phyloP scores from a whole-genome alignment of 2,113 vertebrate species.

The Pangasianodon gigas region DNA sequence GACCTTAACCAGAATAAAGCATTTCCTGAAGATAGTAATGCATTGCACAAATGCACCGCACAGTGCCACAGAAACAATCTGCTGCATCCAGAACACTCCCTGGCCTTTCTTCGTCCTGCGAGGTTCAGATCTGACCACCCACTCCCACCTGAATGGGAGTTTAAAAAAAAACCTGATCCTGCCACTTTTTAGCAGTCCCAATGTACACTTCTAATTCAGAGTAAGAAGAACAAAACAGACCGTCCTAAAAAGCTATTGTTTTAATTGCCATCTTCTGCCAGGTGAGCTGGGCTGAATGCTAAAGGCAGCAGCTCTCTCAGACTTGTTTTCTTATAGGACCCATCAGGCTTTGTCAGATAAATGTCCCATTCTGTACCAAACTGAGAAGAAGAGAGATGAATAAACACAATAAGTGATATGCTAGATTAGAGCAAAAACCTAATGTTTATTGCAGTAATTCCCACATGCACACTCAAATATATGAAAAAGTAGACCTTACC shows the following conservation, averaged over 20 bases:
- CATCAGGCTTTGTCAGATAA: constrained; percentile 84
- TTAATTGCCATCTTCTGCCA: constrained; percentile 64
- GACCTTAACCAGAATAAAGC: not conserved
- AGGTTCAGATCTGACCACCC: not conserved
- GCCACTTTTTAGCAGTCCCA: not conserved
- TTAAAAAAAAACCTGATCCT: not conserved
- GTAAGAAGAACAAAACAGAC: not conserved
- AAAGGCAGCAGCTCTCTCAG: constrained; percentile 82
- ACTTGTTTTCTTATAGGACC: constrained; percentile 78
- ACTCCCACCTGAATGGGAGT: not conserved
- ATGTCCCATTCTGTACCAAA: constrained; percentile 85
- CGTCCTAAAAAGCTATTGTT: not conserved
- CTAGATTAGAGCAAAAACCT: not conserved
- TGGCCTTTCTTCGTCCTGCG: not conserved
- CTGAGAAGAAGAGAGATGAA: constrained; percentile 61
- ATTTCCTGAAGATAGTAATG: not conserved
- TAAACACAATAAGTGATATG: not conserved
- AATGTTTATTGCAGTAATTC: not conserved
- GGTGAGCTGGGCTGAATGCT: constrained; percentile 81
- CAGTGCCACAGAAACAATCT: not conserved
- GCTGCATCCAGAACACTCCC: not conserved
- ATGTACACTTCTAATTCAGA: not conserved
- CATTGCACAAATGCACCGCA: not conserved
- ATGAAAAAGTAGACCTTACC: constrained; percentile 70
- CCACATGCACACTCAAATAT: not conserved